Evolutionary conservation across 2,888 invertebrate species (phyloP).

Genomic region (Thereva unica): DNA sequence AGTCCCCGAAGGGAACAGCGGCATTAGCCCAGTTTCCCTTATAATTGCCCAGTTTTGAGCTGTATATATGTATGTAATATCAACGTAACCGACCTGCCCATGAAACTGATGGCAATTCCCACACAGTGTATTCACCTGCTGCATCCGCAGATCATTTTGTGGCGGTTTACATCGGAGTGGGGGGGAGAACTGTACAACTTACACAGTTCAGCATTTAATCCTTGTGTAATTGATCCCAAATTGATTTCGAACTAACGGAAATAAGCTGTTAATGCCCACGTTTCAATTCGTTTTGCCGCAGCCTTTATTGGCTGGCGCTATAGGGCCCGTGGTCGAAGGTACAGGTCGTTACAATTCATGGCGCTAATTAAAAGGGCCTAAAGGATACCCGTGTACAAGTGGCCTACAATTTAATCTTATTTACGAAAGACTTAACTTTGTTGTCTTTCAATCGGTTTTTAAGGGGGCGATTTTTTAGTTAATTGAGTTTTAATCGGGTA

Average conservation of each 20-base stretch:
- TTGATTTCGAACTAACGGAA: constrained; percentile 27
- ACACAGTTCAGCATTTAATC: constrained; percentile 16
- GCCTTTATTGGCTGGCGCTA: too few relatives aligned
- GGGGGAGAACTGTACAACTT: constrained; percentile 3
- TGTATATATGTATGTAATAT: constrained; percentile 11
- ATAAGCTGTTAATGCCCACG: constrained; percentile 28
- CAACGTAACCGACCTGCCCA: neutral
- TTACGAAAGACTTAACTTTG: too few relatives aligned
- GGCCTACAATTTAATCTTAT: too few relatives aligned
- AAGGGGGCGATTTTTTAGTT: too few relatives aligned
- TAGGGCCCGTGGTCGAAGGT: too few relatives aligned
- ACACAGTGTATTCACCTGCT: constrained; percentile 13
- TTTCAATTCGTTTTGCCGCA: constrained; percentile 19
- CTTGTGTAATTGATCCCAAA: constrained; percentile 30
- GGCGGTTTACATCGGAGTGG: constrained; percentile 9
- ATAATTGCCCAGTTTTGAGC: constrained; percentile 16
- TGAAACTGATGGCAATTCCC: constrained; percentile 26
- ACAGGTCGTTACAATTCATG: too few relatives aligned
- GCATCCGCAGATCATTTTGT: constrained; percentile 24
- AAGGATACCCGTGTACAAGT: too few relatives aligned
- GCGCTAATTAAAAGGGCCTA: too few relatives aligned
- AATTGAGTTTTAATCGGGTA: too few relatives aligned
- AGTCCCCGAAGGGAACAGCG: too few relatives aligned
- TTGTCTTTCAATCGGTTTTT: too few relatives aligned
- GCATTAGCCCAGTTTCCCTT: neutral